These are phyloP conservation scores for Scatophagus argus DNA, from an alignment of 2,113 vertebrate genomes.

Conservation along the genomic window DNA sequence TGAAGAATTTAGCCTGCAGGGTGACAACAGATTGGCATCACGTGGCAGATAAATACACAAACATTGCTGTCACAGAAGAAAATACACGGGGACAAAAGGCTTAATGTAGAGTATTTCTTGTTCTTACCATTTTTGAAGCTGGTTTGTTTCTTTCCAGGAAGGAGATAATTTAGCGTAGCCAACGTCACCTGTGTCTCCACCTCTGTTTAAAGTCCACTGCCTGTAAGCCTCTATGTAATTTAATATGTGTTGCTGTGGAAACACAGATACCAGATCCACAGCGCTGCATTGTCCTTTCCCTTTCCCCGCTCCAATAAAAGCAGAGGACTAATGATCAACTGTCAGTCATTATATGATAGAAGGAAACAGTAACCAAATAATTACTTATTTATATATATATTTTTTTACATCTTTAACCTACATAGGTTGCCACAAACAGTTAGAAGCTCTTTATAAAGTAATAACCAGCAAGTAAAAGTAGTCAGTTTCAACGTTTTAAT, in stretches of 20 bases:
- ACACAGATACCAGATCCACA: constrained; percentile 69
- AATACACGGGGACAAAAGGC: neutral
- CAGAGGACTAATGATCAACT: neutral
- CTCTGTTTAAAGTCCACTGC: constrained; percentile 77
- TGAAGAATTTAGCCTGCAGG: constrained; percentile 83
- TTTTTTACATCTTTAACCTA: neutral
- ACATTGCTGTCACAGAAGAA: neutral
- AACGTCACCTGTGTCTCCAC: constrained; percentile 64
- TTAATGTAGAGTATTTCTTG: neutral
- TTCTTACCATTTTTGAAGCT: constrained; percentile 68
- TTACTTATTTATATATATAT: no score
- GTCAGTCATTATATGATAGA: neutral
- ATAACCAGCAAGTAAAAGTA: neutral
- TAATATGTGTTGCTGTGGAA: constrained; percentile 76
- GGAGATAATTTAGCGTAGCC: constrained; percentile 6
- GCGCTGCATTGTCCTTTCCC: constrained; percentile 20
- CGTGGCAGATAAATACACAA: neutral
- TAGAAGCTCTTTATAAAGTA: neutral
- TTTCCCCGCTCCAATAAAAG: constrained; percentile 27
- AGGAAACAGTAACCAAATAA: neutral
- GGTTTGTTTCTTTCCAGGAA: constrained; percentile 55
- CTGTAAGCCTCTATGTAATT: constrained; percentile 51
- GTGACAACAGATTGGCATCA: neutral
- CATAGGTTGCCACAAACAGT: neutral
- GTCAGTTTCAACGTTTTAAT: constrained; percentile 4